Evolutionary conservation across 2,113 vertebrate genomes (phyloP).

Genomic region (Lipophrys pholis): DNA sequence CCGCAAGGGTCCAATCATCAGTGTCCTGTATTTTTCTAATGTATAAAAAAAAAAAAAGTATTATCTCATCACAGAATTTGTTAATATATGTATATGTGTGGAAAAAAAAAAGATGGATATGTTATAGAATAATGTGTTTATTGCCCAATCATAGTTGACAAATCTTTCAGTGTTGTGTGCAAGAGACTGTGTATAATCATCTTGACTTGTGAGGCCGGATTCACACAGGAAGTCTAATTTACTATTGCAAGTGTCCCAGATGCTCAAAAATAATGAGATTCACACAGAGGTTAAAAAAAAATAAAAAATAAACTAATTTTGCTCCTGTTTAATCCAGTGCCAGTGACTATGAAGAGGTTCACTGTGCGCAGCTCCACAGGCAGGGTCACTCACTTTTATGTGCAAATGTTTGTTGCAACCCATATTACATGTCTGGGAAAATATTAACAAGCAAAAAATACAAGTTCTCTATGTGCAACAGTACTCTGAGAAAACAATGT

Average conservation of each 20-base stretch:
- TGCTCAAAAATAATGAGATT: conserved; percentile 36
- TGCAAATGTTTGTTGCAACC: conserved; percentile 73
- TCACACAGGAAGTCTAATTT: conserved; percentile 52
- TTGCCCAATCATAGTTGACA: conserved; percentile 73
- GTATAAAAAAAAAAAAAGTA: conserved; percentile 66
- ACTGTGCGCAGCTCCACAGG: conserved; percentile 61
- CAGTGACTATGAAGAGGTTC: conserved; percentile 57
- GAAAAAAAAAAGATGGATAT: conserved; percentile 71
- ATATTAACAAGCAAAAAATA: conserved; percentile 75
- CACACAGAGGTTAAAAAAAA: conserved; percentile 33
- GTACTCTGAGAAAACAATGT: conserved; percentile 73
- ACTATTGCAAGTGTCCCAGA: conserved; percentile 28
- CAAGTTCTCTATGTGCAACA: conserved; percentile 80
- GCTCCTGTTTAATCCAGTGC: conserved; percentile 56
- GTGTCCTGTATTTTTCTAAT: conserved; percentile 86
- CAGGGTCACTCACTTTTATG: conserved; percentile 64
- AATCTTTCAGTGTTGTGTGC: conserved; percentile 74
- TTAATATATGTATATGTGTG: conserved; percentile 80
- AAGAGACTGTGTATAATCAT: conserved; percentile 68
- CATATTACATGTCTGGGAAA: conserved; percentile 66
- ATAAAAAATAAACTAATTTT: conserved; percentile 11
- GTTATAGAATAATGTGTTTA: conserved; percentile 73
- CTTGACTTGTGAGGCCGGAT: conserved; percentile 55
- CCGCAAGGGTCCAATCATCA: conserved; percentile 76
- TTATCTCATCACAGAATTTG: conserved; percentile 69